phyloP scores from a whole-genome alignment of 2,888 invertebrate species.

The Stegana nigrithorax region DNA sequence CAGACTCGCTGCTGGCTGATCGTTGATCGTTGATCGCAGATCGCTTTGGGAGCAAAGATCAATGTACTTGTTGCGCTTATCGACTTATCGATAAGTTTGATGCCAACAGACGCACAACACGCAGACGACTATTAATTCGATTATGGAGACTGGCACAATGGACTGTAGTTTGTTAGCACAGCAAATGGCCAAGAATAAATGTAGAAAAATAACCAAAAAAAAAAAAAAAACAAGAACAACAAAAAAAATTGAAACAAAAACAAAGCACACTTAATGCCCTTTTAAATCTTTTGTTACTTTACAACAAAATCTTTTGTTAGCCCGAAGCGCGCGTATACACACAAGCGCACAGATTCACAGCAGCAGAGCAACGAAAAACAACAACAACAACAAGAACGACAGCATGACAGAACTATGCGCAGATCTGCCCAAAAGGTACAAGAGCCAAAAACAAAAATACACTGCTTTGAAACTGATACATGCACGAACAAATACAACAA shows the following conservation, averaged over 20 bases:
- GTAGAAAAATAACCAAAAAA: neutral
- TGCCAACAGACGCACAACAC: too few species aligned
- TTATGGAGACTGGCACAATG: too few species aligned
- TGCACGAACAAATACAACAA: conserved; percentile 25
- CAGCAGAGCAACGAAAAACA: conserved; percentile 11
- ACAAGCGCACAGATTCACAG: neutral
- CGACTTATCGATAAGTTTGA: conserved; percentile 6
- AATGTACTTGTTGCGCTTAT: conserved; percentile 39
- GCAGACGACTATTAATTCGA: neutral
- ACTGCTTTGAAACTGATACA: conserved; percentile 22
- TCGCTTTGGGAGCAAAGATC: conserved; percentile 34
- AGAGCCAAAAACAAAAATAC: neutral
- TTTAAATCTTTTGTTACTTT: conserved; percentile 61
- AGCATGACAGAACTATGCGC: conserved; percentile 13
- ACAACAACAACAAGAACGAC: too few species aligned
- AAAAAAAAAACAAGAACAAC: neutral
- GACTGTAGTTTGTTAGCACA: too few species aligned
- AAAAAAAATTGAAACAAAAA: conserved; percentile 32
- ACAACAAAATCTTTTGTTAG: conserved; percentile 51
- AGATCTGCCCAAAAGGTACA: neutral
- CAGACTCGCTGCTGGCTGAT: too few species aligned
- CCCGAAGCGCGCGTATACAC: conserved; percentile 22
- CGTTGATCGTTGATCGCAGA: too few species aligned
- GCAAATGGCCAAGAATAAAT: neutral
- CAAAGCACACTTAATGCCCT: conserved; percentile 56